Percentiles rank a stretch among this genome's conserved stretches.
These are phyloP conservation scores for Unio delphinus DNA, from an alignment of 2,888 invertebrate species.

Conservation along the genomic window DNA sequence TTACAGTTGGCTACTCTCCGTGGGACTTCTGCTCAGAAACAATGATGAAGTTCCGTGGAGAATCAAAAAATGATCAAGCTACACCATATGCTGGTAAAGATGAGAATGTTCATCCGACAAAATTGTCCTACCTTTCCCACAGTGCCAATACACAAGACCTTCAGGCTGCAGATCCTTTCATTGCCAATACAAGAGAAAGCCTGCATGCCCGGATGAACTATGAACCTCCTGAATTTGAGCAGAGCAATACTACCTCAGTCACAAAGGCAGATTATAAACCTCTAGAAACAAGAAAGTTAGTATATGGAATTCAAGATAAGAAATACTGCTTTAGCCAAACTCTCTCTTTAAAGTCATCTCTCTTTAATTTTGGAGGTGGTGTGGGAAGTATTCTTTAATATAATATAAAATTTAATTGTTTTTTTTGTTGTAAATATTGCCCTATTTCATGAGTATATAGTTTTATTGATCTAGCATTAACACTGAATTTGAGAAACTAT, in stretches of 20 bases:
- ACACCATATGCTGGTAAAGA: slow-evolving; percentile 49
- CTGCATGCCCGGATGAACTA: slow-evolving; percentile 40
- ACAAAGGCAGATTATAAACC: slow-evolving; percentile 60
- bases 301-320: background rate
- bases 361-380: too few relatives aligned
- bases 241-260: slow-evolving; percentile 46
- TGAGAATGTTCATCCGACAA: slow-evolving; percentile 36
- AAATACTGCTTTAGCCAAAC: background rate
- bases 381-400: too few relatives aligned
- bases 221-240: slow-evolving; percentile 21
- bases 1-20: slow-evolving; percentile 48
- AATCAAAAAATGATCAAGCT: slow-evolving; percentile 31
- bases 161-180: slow-evolving; percentile 45
- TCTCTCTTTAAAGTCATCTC: too few relatives aligned
- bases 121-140: slow-evolving; percentile 46
- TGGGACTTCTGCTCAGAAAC: slow-evolving; percentile 48
- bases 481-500: too few relatives aligned
- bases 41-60: slow-evolving; percentile 43
- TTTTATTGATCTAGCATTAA: too few relatives aligned
- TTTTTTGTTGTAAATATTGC: too few relatives aligned
- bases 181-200: slow-evolving; percentile 42
- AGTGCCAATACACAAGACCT: slow-evolving; percentile 56
- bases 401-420: too few relatives aligned
- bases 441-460: too few relatives aligned
- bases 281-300: slow-evolving; percentile 40